Evolutionary conservation across 2,113 vertebrate genomes (phyloP).

Genomic region (Anolis sagrei): DNA sequence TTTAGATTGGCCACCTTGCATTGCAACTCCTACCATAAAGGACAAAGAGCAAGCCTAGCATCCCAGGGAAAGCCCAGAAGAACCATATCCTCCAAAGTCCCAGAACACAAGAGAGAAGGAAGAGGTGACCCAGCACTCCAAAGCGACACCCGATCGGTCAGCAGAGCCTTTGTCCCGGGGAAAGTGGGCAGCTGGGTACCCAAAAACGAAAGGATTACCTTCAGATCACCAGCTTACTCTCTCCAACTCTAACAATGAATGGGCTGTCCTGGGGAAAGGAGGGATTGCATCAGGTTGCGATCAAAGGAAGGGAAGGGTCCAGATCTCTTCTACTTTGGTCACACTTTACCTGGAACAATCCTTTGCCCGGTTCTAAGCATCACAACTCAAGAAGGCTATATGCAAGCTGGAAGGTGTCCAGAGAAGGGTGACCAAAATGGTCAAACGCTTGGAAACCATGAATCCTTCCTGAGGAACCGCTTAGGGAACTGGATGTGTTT

Average conservation of each 20-base stretch:
- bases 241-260: conserved; percentile 70
- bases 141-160: not conserved
- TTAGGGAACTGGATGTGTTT: too few species aligned
- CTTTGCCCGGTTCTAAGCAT: too few species aligned
- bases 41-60: not conserved
- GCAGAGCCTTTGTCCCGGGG: not conserved
- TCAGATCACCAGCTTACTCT: conserved; percentile 75
- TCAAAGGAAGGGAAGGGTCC: not conserved
- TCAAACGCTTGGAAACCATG: too few species aligned
- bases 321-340: too few species aligned
- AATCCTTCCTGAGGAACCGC: too few species aligned
- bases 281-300: not conserved
- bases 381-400: too few species aligned
- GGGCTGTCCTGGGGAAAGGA: conserved; percentile 59
- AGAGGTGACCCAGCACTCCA: not conserved
- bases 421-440: too few species aligned
- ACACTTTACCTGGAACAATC: too few species aligned
- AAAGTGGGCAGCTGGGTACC: not conserved
- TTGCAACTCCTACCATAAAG: too few species aligned
- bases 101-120: not conserved
- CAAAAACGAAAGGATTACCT: conserved; percentile 13
- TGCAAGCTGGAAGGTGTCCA: too few species aligned
- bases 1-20: not conserved
- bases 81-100: not conserved
- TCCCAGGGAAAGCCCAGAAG: not conserved